Evolutionary conservation across 53 echinoderm and acorn worm species (phyloP).

Genomic region (Antedon mediterranea): DNA sequence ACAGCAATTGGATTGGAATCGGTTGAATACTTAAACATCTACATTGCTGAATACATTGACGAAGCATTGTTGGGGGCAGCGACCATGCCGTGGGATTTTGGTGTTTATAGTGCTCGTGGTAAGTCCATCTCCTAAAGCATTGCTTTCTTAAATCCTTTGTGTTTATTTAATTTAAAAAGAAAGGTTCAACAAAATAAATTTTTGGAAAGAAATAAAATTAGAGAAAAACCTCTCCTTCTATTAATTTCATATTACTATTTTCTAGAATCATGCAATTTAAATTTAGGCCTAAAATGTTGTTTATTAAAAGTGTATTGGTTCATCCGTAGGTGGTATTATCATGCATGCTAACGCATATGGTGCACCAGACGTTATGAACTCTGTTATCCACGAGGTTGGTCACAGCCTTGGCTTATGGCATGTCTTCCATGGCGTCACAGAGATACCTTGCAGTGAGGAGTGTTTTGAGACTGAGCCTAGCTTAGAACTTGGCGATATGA

Average conservation of each 20-base stretch:
- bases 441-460: constrained; percentile 33
- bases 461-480: constrained; percentile 56
- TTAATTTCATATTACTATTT: too few relatives aligned
- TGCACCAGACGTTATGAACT: constrained; percentile 12
- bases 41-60: constrained; percentile 61
- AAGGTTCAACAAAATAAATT: too few relatives aligned
- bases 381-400: constrained; percentile 78
- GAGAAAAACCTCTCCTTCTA: too few relatives aligned
- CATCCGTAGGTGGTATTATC: constrained; percentile 57
- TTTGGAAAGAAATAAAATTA: too few relatives aligned
- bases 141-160: too few relatives aligned
- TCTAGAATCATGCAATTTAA: not conserved
- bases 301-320: not conserved
- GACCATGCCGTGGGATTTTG: constrained; percentile 85
- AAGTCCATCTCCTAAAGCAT: not conserved
- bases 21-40: constrained; percentile 48
- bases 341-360: constrained; percentile 25
- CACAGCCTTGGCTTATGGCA: constrained; percentile 84
- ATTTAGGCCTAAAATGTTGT: not conserved
- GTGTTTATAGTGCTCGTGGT: constrained; percentile 48
- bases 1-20: constrained; percentile 29
- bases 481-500: constrained; percentile 52
- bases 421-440: constrained; percentile 66
- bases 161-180: too few relatives aligned
- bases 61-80: constrained; percentile 50